Evolutionary conservation across 2,113 vertebrate species (phyloP).

Genomic region (Macquaria australasica): DNA sequence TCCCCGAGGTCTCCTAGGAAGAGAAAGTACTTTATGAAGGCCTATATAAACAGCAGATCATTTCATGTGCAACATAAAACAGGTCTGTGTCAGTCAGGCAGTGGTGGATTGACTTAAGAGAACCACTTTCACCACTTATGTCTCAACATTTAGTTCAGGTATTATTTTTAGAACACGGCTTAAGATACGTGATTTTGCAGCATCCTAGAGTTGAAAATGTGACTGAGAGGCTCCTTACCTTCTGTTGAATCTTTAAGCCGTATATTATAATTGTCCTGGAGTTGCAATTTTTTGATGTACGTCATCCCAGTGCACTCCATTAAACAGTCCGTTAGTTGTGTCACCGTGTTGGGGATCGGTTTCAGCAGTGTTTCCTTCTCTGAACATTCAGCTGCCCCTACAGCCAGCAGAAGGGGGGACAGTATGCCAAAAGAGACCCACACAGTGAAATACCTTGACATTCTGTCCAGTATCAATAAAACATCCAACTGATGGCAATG

Average conservation of each 20-base stretch:
- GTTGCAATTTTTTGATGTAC: conserved; percentile 65
- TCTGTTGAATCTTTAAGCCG: conserved; percentile 71
- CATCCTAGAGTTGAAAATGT: background rate
- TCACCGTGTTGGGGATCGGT: conserved; percentile 18
- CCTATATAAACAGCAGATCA: background rate
- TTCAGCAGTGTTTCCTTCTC: conserved; percentile 61
- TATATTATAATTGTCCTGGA: conserved; percentile 71
- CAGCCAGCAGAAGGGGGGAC: conserved; percentile 51
- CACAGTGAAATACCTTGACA: conserved; percentile 56
- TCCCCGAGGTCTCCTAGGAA: conserved; percentile 73
- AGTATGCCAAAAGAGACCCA: conserved; percentile 67
- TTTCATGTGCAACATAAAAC: background rate
- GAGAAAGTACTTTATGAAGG: conserved; percentile 3
- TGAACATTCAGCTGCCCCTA: conserved; percentile 59
- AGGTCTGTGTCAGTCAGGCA: background rate
- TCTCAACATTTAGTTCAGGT: background rate
- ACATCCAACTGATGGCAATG: background rate
- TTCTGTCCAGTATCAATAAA: conserved; percentile 46
- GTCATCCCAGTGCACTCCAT: conserved; percentile 78
- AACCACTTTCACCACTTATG: background rate
- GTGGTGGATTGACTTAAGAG: background rate
- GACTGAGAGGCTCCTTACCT: conserved; percentile 70
- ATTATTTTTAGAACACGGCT: background rate
- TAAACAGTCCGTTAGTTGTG: conserved; percentile 71
- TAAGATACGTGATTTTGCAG: background rate